Evolutionary conservation across 2,888 invertebrate genomes (phyloP).

Genomic region (Autographa pulchrina): DNA sequence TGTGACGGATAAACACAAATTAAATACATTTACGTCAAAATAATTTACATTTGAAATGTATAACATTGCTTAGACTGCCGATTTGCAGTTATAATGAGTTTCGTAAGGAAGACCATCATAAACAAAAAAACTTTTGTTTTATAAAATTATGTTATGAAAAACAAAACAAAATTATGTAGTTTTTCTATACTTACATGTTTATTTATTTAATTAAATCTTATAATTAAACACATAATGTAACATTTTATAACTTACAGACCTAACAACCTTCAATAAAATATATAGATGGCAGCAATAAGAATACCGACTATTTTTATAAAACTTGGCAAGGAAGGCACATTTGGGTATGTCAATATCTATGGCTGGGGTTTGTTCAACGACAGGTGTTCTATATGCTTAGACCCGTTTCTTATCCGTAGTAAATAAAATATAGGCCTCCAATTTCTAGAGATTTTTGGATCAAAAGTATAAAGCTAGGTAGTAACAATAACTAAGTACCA

Average conservation of each 20-base stretch:
- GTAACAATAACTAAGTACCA: background rate
- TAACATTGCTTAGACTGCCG: background rate
- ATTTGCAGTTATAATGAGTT: background rate
- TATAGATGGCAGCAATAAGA: constrained; percentile 41
- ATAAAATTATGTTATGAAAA: too few relatives aligned
- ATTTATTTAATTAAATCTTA: too few relatives aligned
- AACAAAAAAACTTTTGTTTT: background rate
- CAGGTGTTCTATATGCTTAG: constrained; percentile 38
- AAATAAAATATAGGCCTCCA: constrained; percentile 35
- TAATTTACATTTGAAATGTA: background rate
- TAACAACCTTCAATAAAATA: constrained; percentile 47
- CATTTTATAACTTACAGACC: constrained; percentile 26
- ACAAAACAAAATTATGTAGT: too few relatives aligned
- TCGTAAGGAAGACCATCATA: background rate
- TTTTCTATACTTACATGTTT: too few relatives aligned
- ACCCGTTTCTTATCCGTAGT: constrained; percentile 14
- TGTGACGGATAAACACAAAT: background rate
- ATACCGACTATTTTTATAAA: constrained; percentile 40
- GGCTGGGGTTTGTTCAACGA: constrained; percentile 13
- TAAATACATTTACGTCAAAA: background rate
- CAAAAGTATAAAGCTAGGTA: background rate
- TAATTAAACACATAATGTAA: too few relatives aligned
- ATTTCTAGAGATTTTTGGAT: constrained; percentile 11
- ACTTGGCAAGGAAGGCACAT: constrained; percentile 31
- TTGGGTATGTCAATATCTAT: constrained; percentile 32